These are phyloP conservation scores for Nymphalis c-album DNA, from an alignment of 2,888 invertebrate genomes.

Conservation along the genomic window DNA sequence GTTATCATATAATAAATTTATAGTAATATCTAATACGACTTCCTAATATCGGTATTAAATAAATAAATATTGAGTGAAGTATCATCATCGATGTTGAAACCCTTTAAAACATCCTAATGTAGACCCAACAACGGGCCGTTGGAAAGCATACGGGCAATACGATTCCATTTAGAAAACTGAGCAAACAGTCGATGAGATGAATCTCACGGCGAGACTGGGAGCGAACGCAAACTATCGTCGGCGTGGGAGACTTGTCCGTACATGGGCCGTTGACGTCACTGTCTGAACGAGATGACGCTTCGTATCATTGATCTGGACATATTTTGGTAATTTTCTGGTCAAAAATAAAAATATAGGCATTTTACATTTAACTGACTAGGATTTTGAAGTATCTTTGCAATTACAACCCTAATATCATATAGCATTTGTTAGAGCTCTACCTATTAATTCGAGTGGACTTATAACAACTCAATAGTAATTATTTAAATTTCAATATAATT, in stretches of 20 bases:
- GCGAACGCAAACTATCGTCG: constrained; percentile 15
- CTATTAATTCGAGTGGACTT: no score
- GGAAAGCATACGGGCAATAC: constrained; percentile 38
- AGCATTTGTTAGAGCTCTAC: no score
- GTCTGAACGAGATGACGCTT: constrained; percentile 15
- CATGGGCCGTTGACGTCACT: constrained; percentile 60
- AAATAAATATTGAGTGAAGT: no score
- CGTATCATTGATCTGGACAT: background rate
- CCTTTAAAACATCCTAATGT: background rate
- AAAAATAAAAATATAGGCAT: background rate
- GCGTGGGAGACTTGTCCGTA: constrained; percentile 56
- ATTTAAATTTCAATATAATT: no score
- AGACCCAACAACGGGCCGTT: constrained; percentile 18
- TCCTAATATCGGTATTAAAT: no score
- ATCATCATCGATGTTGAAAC: no score
- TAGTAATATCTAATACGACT: no score
- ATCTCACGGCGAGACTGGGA: constrained; percentile 37
- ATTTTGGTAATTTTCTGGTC: background rate
- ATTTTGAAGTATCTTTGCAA: no score
- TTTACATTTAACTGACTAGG: no score
- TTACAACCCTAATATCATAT: no score
- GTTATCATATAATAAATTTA: no score
- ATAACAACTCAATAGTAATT: no score
- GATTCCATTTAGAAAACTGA: constrained; percentile 44
- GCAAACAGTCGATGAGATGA: constrained; percentile 42